A percentile compares a stretch with the other conserved stretches of the same genome.
Evolutionary conservation across 1,140 invertebrate genomes (phyloP).

Genomic region (Drosophila erecta): DNA sequence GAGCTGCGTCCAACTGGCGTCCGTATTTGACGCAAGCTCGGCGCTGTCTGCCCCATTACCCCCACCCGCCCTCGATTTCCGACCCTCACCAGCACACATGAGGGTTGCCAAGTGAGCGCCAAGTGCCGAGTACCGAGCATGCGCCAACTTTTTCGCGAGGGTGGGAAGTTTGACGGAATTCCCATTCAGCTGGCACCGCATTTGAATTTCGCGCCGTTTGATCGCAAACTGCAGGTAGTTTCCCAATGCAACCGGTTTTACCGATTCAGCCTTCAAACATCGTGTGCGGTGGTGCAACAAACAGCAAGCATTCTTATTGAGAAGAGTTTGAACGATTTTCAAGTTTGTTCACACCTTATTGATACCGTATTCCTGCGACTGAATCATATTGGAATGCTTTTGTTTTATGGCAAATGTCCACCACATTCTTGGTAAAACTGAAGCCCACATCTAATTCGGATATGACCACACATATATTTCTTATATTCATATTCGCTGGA

Average conservation of each 20-base stretch:
- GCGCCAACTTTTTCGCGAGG: conserved; percentile 17
- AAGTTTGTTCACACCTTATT: too few species aligned
- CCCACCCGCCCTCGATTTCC: conserved; percentile 8
- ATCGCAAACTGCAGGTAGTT: neutral
- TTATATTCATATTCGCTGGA: conserved; percentile 42
- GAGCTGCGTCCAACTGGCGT: conserved; percentile 46
- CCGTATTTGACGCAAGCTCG: conserved; percentile 32
- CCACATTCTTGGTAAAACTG: neutral
- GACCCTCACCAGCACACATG: neutral
- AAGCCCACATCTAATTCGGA: neutral
- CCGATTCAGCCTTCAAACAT: neutral
- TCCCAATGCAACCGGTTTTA: neutral
- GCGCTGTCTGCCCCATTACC: conserved; percentile 6
- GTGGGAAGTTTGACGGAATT: neutral
- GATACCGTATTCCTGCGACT: too few species aligned
- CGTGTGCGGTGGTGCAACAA: too few species aligned
- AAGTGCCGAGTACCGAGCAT: conserved; percentile 20
- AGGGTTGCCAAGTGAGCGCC: conserved; percentile 38
- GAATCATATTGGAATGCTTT: too few species aligned
- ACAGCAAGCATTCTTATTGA: too few species aligned
- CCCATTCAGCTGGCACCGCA: neutral
- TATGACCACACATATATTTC: conserved; percentile 24
- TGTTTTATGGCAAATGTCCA: neutral
- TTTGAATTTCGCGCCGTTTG: conserved; percentile 14
- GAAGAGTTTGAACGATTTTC: too few species aligned